Conservation (phyloP, 2,888 invertebrate genomes). For the Pollenia labialis region DNA sequence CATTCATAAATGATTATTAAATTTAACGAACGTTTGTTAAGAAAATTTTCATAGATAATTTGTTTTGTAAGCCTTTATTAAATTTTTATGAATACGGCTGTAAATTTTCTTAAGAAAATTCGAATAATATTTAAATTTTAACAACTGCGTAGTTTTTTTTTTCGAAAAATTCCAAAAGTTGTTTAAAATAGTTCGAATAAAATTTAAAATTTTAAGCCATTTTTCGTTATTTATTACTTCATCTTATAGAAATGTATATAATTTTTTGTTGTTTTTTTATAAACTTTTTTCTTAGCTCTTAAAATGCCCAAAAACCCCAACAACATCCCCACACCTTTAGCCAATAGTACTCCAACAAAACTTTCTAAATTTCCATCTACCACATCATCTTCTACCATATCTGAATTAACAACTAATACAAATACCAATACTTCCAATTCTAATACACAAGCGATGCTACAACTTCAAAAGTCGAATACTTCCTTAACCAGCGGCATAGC, state of each 20-base stretch:
- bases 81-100: too few relatives aligned
- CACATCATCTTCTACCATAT: conserved; percentile 82
- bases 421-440: conserved; percentile 76
- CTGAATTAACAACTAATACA: conserved; percentile 81
- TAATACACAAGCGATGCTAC: conserved; percentile 70
- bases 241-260: background rate
- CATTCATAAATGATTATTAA: too few relatives aligned
- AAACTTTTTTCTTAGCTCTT: conserved; percentile 71
- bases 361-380: conserved; percentile 75
- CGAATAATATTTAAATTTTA: too few relatives aligned
- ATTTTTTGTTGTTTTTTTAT: conserved; percentile 1
- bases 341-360: conserved; percentile 65
- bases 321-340: conserved; percentile 62
- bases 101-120: too few relatives aligned
- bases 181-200: too few relatives aligned
- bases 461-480: conserved; percentile 70
- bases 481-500: conserved; percentile 71
- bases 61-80: too few relatives aligned
- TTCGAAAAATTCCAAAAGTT: too few relatives aligned
- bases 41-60: too few relatives aligned
- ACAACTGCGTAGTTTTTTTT: too few relatives aligned
- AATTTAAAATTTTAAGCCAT: too few relatives aligned
- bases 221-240: background rate
- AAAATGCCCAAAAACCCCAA: conserved; percentile 76
- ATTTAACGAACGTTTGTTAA: too few relatives aligned